Evolutionary conservation across 2,888 invertebrate genomes (phyloP), one percentile per base, ranked within the genome.

Genomic region (Aleiodes testaceus): DNA sequence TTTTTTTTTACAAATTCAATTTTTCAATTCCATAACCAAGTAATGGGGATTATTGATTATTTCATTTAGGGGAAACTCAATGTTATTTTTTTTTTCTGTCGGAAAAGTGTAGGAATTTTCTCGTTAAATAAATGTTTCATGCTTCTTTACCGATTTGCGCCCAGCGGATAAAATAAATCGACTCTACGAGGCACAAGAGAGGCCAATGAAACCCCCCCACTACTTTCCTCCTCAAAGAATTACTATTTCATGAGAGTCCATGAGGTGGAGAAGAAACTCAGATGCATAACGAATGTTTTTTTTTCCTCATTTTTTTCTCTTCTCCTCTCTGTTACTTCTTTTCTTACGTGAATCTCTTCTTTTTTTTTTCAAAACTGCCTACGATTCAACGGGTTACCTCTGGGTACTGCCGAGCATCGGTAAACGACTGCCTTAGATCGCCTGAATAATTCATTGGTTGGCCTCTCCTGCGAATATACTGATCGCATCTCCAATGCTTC

Each of bases 371-470:
- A 30, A n/a, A n/a, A n/a, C 61, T 70, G 70, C 72, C 70, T 70
- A 53, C 68, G 55, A 72, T 64, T 64, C 68, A 70, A 70, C 68
- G 73, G 61, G 59, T 67, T 64, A 55, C 20, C 45, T 63, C 63
- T 52, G 67, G 67, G 45, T 72, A 36, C 36, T 36, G 30, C 36
- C 59, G 18, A 61, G 76, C 72, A 77, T 77, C 68, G 69, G 76
- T 76, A 73, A 76, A 76, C 72, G 72, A 66, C 63, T 63, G 70
- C 71, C 67, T 72, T 74, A 74, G 73, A 75, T 74, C 74, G 73
- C 70, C 67, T 77, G 77, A 77, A 77, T 77, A 75, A 77, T 77
- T 77, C 76, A 76, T 76, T 75, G 72, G 30, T 36, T 36, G 70
- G 70, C 67, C 59, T 59, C 59, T 59, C 59, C 59, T 67, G 66